Base-by-base conservation (phyloP, 2,113 vertebrate genomes). In the Copsychus sechellarum region DNA sequence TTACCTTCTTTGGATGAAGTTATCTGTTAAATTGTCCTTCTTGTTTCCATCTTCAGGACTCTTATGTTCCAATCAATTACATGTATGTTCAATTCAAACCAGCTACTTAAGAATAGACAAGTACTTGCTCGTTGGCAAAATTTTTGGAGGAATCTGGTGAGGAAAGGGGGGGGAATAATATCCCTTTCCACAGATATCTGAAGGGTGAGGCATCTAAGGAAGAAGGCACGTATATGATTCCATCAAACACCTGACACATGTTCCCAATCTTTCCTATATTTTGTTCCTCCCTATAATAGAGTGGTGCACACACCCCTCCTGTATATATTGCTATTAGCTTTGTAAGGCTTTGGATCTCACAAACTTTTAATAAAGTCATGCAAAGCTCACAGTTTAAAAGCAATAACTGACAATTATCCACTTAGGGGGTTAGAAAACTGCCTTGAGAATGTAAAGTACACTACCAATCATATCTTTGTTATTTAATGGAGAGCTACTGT, bases 401-500 rank as follows among this genome's bases (percentile, higher is more conserved):
- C 67, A 95, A 93, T 96, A 98, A 97, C 93, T 97, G 96, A 95
- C 88, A 98, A 96, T 98, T 98, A 97, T 97, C 90, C 95, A 97
- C 94, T 96, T 93, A 97, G 90, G 96, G 86, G 43, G 92, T 97
- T 97, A 87, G 82, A 91, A 97, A 97, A 93, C 93, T 96, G 88
- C 93, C 93, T 96, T 91, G 88, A 97, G 94, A 97, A 97, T 96
- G 86, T 95, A 95, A 97, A 94, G 89, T 92, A 90, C 42, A 66
- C 81, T 90, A 96, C 91, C 92, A 97, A 93, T 97, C 96, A 96
- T 96, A 96, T 96, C 69, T 92, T 97, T 96, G 92, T 96, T 97
- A 88, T 97, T 97, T 98, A 98, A 97, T 96, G 81, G 91, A 86
- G 72, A 97, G 50, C 53, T 93, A 88, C 51, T 57, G 80, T 96